Conservation (phyloP, 2,113 vertebrate species). For the Cavia aperea region DNA sequence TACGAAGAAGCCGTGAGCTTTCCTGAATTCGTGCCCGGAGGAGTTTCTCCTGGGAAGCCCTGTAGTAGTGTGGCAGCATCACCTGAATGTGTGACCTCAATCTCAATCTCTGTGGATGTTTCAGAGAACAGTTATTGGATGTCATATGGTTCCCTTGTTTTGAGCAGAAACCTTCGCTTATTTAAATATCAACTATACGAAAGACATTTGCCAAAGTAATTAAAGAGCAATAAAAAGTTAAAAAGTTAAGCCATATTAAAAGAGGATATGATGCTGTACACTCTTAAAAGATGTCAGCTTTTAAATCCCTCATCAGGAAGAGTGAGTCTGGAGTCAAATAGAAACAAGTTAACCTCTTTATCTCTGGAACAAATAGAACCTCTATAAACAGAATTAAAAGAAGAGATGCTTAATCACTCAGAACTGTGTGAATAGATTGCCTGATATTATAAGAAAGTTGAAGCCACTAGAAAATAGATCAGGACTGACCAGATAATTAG, state of each 20-base stretch:
- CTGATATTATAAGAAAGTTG: neutral
- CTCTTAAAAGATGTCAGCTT: neutral
- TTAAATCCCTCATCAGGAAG: neutral
- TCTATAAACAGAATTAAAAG: neutral
- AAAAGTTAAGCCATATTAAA: neutral
- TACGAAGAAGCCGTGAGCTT: neutral
- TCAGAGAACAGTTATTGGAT: neutral
- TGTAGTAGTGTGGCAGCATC: neutral
- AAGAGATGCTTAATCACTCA: conserved; percentile 18
- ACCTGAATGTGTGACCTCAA: neutral
- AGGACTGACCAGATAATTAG: neutral
- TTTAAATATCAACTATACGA: neutral
- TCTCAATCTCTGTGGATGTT: neutral
- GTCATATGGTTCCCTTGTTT: conserved; percentile 1
- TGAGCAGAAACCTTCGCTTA: neutral
- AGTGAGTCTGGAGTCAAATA: neutral
- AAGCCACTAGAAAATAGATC: neutral
- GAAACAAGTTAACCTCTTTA: neutral
- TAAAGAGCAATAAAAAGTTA: neutral
- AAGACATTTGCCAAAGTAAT: neutral
- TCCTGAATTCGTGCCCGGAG: neutral
- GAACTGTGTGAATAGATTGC: neutral
- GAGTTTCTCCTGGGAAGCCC: neutral
- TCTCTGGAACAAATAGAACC: neutral
- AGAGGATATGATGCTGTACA: neutral